These are phyloP conservation scores for Melinopterus prodromus DNA, from an alignment of 2,888 invertebrate species.

Conservation along the genomic window DNA sequence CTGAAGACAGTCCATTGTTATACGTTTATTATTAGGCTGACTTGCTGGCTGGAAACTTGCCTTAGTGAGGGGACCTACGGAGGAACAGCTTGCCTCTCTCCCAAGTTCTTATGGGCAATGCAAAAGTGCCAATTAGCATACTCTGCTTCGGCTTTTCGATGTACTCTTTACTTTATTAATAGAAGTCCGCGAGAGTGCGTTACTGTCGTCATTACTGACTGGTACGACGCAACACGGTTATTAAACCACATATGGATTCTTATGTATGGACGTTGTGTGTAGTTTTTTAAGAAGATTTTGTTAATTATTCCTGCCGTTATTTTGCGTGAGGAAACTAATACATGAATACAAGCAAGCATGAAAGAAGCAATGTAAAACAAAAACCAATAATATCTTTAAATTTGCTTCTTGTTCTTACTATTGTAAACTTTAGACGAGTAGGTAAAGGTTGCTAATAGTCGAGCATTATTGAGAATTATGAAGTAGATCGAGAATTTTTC, in stretches of 20 bases:
- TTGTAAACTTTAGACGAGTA: too few species aligned
- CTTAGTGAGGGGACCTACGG: neutral
- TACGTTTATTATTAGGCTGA: constrained; percentile 21
- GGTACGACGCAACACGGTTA: neutral
- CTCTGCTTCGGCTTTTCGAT: constrained; percentile 11
- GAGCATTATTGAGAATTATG: too few species aligned
- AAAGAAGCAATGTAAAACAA: too few species aligned
- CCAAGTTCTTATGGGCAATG: neutral
- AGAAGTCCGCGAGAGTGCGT: neutral
- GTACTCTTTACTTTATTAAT: neutral
- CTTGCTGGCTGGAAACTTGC: neutral
- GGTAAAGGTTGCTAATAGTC: too few species aligned
- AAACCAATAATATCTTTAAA: too few species aligned
- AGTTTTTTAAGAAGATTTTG: too few species aligned
- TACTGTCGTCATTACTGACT: neutral
- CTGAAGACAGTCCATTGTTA: constrained; percentile 21
- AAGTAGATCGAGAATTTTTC: too few species aligned
- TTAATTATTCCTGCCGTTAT: too few species aligned
- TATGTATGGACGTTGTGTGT: neutral
- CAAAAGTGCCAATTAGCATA: constrained; percentile 23
- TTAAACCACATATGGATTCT: neutral
- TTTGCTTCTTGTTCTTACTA: too few species aligned
- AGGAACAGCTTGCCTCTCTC: neutral
- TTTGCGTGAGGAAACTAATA: too few species aligned
- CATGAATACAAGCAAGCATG: too few species aligned